Evolutionary conservation across 2,888 invertebrate species (phyloP).

Genomic region (Diogma glabrata): DNA sequence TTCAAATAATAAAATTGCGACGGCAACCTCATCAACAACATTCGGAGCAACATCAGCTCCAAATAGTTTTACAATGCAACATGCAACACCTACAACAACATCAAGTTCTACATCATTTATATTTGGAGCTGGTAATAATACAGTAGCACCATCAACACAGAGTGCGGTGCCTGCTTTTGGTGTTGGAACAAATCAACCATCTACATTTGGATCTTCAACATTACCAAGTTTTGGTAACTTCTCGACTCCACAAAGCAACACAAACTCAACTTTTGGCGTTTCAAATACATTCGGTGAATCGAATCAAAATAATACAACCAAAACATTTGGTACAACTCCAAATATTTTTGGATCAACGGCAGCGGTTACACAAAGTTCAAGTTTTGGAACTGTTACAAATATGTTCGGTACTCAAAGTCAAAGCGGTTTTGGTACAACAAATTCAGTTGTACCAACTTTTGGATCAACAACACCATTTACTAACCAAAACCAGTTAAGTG

Average conservation of each 20-base stretch:
- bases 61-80: slow-evolving; percentile 14
- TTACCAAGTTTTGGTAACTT: slow-evolving; percentile 14
- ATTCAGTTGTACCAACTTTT: background rate
- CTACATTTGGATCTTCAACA: background rate
- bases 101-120: slow-evolving; percentile 15
- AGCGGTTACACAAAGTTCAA: slow-evolving; percentile 16
- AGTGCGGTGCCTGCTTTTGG: background rate
- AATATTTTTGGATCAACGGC: slow-evolving; percentile 20
- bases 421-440: background rate
- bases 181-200: slow-evolving; percentile 1
- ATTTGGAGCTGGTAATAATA: slow-evolving; percentile 11
- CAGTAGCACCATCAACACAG: slow-evolving; percentile 8
- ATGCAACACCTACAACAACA: slow-evolving; percentile 12
- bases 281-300: background rate
- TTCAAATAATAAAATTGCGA: background rate
- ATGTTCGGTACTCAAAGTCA: too few species aligned
- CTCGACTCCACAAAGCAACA: slow-evolving; percentile 12
- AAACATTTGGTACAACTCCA: slow-evolving; percentile 19
- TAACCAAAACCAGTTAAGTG: background rate
- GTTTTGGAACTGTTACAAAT: too few species aligned
- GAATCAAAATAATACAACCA: slow-evolving; percentile 16
- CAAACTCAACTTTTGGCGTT: background rate
- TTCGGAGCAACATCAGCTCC: slow-evolving; percentile 2
- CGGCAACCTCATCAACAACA: background rate
- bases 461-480: background rate